Base-by-base conservation (phyloP, 1,140 invertebrate species). In the Goniozus legneri region DNA sequence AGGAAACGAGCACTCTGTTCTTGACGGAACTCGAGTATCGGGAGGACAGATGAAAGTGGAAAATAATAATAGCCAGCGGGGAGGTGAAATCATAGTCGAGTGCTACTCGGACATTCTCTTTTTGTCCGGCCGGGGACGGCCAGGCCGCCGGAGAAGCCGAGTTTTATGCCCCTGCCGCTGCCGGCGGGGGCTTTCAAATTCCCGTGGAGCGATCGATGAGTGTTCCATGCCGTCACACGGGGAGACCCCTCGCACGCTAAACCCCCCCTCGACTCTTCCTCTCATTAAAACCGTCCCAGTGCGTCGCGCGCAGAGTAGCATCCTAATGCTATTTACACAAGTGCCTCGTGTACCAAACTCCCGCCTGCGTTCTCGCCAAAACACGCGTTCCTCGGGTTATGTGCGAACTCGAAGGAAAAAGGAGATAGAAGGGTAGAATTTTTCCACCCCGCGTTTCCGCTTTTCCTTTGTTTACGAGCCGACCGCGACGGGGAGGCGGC, bases 281-380 rank as follows among this genome's bases (percentile, higher is more conserved):
- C 57, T 59, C 57, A 59, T 59, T 59, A 59, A 59, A 59, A 42
- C 38, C 56, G 52, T 57, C 44, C 51, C 24, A 33, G 7, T 18
- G 36, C 45, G 34, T 39, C 49, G 43, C 31, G 24, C 44, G 44
- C 41, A 58, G 55, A 58, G 47, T 58, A 58, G 56, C 57, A 46
- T 59, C 56, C 56, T 58, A 59, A 59, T 59, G 57, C 56, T 59
- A 58, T 59, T 59, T 59, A 51, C 56, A 58, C 57, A 58, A 58
- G 56, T 58, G 56, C 51, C 54, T 35, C 24, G 40, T 20, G 10
- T 27, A 27, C 4, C 4, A 27, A 27, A 10, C 10, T 27, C 10
- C 24, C 24, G 10, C 24, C 10, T 27, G n/a, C 24, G 4, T 10
- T 27, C 24, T 27, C 10, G 4, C 10, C 24, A 6, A 27, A 6